These are phyloP conservation scores for Lasioglossum albipes DNA, from an alignment of 1,140 invertebrate genomes.

Conservation along the genomic window DNA sequence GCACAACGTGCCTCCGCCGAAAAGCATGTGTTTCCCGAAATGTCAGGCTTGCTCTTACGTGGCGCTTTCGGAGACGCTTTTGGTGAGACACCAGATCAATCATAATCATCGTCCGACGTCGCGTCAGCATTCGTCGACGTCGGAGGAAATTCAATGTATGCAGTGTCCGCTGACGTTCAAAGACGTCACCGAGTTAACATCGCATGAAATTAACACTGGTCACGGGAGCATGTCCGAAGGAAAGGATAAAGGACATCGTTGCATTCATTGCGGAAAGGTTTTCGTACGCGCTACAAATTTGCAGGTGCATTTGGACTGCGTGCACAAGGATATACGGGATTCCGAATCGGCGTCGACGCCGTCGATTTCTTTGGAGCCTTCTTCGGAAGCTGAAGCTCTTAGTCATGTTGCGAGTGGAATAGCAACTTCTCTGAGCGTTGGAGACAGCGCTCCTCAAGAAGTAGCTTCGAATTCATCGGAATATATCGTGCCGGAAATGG, in stretches of 20 bases:
- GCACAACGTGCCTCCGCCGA: slow-evolving; percentile 87
- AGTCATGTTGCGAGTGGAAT: slow-evolving; percentile 81
- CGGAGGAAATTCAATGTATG: slow-evolving; percentile 67
- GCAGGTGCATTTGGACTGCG: slow-evolving; percentile 72
- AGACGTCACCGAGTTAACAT: slow-evolving; percentile 66
- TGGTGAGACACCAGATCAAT: slow-evolving; percentile 84
- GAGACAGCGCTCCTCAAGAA: slow-evolving; percentile 76
- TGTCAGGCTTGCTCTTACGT: slow-evolving; percentile 88
- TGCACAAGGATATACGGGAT: slow-evolving; percentile 68
- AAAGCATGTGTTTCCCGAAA: slow-evolving; percentile 86
- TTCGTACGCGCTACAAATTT: slow-evolving; percentile 72
- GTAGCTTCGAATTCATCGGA: slow-evolving; percentile 23
- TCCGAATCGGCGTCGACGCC: slow-evolving; percentile 11
- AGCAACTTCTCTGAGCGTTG: slow-evolving; percentile 81
- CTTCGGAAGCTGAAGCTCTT: slow-evolving; percentile 81
- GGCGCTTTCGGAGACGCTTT: slow-evolving; percentile 84
- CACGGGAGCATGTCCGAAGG: slow-evolving; percentile 63
- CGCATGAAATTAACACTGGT: slow-evolving; percentile 72
- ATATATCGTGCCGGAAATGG: slow-evolving; percentile 67
- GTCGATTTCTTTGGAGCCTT: slow-evolving; percentile 72
- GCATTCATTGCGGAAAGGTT: slow-evolving; percentile 73
- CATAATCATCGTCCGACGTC: slow-evolving; percentile 77
- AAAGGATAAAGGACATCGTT: slow-evolving; percentile 71
- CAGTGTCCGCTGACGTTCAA: slow-evolving; percentile 71
- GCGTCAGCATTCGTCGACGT: slow-evolving; percentile 46